phyloP scores from a whole-genome alignment of 2,113 vertebrate genomes.

The Cephalopholis sonnerati region DNA sequence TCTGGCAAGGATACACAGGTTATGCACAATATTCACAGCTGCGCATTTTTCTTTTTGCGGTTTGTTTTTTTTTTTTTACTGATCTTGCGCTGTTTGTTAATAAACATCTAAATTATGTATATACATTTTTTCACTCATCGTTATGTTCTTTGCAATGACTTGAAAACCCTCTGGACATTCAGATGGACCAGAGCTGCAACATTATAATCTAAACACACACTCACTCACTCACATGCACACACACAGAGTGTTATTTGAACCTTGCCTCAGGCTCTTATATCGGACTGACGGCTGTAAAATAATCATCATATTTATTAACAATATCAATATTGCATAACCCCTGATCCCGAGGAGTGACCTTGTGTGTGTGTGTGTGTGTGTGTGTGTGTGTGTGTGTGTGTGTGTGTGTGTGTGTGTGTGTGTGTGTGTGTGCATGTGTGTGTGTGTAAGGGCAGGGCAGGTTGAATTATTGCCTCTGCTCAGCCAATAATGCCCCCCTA shows the following conservation, averaged over 20 bases:
- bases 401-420: background rate
- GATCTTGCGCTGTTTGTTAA: background rate
- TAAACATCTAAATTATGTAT: no score
- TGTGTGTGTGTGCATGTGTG: constrained; percentile 5
- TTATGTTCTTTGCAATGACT: background rate
- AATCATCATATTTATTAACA: constrained; percentile 74
- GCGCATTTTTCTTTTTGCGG: background rate
- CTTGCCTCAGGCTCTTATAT: constrained; percentile 36
- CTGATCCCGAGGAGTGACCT: constrained; percentile 23
- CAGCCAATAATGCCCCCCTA: background rate
- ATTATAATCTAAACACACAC: background rate
- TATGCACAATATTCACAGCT: background rate
- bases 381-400: background rate
- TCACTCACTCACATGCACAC: background rate
- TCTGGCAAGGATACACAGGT: no score
- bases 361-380: background rate
- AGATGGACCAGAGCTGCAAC: background rate
- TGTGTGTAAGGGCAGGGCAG: background rate
- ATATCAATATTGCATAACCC: constrained; percentile 66
- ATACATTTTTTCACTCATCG: no score
- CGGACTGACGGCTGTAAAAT: constrained; percentile 45
- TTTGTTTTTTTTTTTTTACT: background rate
- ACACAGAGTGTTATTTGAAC: background rate
- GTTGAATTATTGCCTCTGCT: constrained; percentile 33
- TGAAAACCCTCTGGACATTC: background rate